Evolutionary conservation across 2,888 invertebrate genomes (phyloP), one percentile per base, ranked within the genome.

Genomic region (Maniola hyperantus): DNA sequence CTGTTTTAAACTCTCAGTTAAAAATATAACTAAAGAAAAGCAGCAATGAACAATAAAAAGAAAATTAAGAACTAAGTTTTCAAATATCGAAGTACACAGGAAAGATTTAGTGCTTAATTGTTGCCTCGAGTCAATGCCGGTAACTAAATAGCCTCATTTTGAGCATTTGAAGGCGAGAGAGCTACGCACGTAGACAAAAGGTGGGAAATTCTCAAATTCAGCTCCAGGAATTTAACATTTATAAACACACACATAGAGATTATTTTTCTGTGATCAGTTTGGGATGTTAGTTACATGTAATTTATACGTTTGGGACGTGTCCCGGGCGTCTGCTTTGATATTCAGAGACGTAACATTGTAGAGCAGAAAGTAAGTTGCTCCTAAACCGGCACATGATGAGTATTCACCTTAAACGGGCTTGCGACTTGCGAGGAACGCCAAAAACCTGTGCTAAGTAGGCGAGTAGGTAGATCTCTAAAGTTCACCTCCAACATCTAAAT

Each of bases 61-160:
- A 39, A 15, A 55, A 55, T 5, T 55, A 5, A 5, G 18, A 55
- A 55, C 39, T 0, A 18, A 6, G 33, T 10, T 59, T 46, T 15
- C 58, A 59, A 11, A 46, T 44, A 26, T 39, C 42, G 55, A 53
- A 64, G 67, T 69, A 69, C 39, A 20, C 36, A 26, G 68, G 60
- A 65, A 71, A 74, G 73, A 74, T 76, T 76, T 73, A 77, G 72
- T 72, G 71, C 73, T 75, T 75, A 77, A 76, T 75, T 73, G 73
- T 74, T 73, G 71, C 70, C 71, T 74, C 70, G 68, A 73, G 69
- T 74, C 73, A 71, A 75, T 72, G 73, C 67, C 71, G 63, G 75
- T 72, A 73, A 75, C 74, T 73, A 72, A 74, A 76, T 73, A 73
- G 73, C 74, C 73, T 74, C 70, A 73, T 76, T 26, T 72, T 72